Evolutionary conservation across 1,140 invertebrate species (phyloP).

Genomic region (Ctenoplectra terminalis): DNA sequence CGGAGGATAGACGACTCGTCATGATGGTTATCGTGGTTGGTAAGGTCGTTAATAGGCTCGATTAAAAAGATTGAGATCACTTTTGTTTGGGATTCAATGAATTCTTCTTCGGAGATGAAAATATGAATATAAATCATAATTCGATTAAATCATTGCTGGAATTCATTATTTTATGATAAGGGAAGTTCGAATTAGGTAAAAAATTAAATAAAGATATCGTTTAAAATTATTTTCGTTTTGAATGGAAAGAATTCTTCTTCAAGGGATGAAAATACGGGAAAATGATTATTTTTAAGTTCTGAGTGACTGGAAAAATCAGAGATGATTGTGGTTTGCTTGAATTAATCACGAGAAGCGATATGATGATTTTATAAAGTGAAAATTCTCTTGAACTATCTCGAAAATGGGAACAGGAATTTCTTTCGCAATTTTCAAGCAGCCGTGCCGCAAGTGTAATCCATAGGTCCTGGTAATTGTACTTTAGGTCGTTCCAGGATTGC

Average conservation of each 20-base stretch:
- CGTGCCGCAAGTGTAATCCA: not conserved
- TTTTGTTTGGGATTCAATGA: too few species aligned
- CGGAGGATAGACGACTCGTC: not conserved
- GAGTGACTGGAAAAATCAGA: too few species aligned
- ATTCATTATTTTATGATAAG: too few species aligned
- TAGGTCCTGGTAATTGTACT: not conserved
- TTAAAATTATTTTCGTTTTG: too few species aligned
- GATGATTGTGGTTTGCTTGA: not conserved
- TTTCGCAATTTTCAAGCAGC: not conserved
- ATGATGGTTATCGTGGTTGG: slow-evolving; percentile 22
- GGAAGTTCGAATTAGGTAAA: too few species aligned
- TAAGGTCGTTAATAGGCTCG: slow-evolving; percentile 3
- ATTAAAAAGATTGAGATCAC: not conserved
- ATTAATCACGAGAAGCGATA: not conserved
- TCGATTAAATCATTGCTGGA: too few species aligned
- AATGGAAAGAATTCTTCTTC: too few species aligned
- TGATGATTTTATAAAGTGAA: not conserved
- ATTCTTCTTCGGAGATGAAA: not conserved
- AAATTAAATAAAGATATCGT: too few species aligned
- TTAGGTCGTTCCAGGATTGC: not conserved
- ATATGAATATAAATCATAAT: too few species aligned
- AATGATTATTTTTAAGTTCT: too few species aligned
- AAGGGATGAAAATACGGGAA: too few species aligned
- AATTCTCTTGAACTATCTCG: not conserved
- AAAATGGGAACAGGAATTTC: too few species aligned